Evolutionary conservation across 2,797 vertebrate species (phyloP).

Genomic region (Enteromius unitaeniatus): DNA sequence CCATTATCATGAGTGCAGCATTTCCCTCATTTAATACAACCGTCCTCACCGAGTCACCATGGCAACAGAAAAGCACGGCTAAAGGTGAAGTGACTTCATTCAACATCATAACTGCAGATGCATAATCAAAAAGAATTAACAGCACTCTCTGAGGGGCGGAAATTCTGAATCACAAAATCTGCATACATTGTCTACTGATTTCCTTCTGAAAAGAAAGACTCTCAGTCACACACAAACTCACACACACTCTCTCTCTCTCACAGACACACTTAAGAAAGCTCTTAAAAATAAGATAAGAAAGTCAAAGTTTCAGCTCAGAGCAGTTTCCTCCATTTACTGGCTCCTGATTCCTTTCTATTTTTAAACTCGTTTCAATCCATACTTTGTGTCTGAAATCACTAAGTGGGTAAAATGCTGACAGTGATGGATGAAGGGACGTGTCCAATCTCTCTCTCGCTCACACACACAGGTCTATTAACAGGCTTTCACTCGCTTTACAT

Average conservation of each 20-base stretch:
- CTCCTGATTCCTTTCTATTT: neutral
- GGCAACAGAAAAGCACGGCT: constrained; percentile 1
- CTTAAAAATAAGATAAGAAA: neutral
- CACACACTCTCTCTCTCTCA: neutral
- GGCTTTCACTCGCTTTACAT: neutral
- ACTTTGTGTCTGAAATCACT: neutral
- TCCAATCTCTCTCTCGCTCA: neutral
- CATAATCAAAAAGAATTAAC: neutral
- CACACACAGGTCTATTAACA: constrained; percentile 3
- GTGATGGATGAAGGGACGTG: constrained; percentile 16
- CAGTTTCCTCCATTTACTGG: neutral
- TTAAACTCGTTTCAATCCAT: neutral
- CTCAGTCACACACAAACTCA: neutral
- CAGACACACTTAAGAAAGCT: neutral
- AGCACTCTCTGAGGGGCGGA: neutral
- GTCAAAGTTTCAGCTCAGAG: neutral
- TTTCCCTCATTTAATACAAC: neutral
- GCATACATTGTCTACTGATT: neutral
- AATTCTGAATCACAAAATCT: neutral
- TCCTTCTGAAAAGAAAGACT: neutral
- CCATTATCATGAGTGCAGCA: constrained; percentile 2
- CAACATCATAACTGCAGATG: neutral
- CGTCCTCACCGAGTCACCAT: neutral
- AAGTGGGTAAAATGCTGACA: neutral
- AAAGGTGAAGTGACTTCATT: neutral